Evolutionary conservation across 2,113 vertebrate species (phyloP).

Genomic region (Illadopsis cleaveri): DNA sequence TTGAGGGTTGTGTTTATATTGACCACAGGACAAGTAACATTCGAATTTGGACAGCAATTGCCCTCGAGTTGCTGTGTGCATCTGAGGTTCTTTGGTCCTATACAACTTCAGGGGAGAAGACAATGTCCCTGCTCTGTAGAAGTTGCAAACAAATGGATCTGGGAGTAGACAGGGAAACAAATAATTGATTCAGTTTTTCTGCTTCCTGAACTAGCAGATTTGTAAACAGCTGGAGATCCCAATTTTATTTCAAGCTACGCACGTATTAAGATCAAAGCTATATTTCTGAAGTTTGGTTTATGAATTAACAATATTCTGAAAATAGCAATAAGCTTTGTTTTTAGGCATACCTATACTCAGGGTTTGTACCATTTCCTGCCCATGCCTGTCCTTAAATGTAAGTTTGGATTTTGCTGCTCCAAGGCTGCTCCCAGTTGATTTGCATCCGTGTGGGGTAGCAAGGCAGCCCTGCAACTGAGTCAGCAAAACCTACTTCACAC

Average conservation of each 20-base stretch:
- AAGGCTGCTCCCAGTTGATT: neutral
- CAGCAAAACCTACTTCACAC: neutral
- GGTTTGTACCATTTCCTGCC: neutral
- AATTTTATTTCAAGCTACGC: neutral
- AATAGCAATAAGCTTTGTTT: neutral
- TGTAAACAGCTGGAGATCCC: slow-evolving; percentile 29
- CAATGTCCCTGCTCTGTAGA: neutral
- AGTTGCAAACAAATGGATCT: neutral
- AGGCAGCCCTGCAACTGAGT: neutral
- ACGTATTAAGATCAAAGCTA: neutral
- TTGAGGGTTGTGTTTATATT: neutral
- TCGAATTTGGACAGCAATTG: neutral
- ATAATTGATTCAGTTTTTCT: neutral
- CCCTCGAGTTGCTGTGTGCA: neutral
- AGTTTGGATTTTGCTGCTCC: neutral
- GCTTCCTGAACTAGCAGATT: neutral
- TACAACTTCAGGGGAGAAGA: neutral
- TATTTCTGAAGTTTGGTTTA: slow-evolving; percentile 17
- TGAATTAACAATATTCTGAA: slow-evolving; percentile 2
- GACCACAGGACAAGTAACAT: fast-evolving
- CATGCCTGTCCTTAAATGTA: neutral
- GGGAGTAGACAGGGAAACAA: neutral
- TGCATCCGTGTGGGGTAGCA: neutral
- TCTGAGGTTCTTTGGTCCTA: neutral
- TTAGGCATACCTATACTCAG: neutral